A percentile compares a stretch with the other conserved stretches of the same genome.
phyloP scores from a whole-genome alignment of 2,888 invertebrate species.

The Yponomeuta sedellus region DNA sequence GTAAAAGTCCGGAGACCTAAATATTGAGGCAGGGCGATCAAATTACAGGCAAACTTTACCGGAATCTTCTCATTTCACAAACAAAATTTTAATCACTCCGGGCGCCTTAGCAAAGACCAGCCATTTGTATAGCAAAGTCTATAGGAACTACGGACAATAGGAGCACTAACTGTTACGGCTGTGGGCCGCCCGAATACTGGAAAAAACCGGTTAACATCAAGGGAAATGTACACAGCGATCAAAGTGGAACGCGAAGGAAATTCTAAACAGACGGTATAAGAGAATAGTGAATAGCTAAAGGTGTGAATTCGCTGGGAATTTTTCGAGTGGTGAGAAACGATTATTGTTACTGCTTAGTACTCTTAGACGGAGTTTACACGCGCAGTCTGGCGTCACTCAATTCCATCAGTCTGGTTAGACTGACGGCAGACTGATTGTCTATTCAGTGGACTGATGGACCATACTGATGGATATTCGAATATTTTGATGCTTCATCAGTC shows the following conservation, averaged over 20 bases:
- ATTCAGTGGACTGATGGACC: too few species aligned
- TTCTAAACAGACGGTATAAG: not conserved
- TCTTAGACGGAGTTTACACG: too few species aligned
- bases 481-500: too few species aligned
- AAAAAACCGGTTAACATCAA: not conserved
- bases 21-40: not conserved
- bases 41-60: not conserved
- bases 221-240: not conserved
- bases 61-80: not conserved
- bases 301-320: not conserved
- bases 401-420: too few species aligned
- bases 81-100: not conserved
- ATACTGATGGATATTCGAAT: too few species aligned
- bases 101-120: not conserved
- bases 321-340: too few species aligned
- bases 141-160: not conserved
- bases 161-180: not conserved
- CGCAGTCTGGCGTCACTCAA: too few species aligned
- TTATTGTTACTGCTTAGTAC: too few species aligned
- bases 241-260: not conserved
- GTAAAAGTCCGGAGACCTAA: not conserved
- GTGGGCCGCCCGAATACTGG: not conserved
- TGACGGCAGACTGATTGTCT: too few species aligned
- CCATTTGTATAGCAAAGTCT: slow-evolving; percentile 10
- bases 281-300: not conserved